Percentiles rank a stretch among this genome's conserved stretches.
phyloP scores from a whole-genome alignment of 2,797 vertebrate genomes.

The Prionace glauca region DNA sequence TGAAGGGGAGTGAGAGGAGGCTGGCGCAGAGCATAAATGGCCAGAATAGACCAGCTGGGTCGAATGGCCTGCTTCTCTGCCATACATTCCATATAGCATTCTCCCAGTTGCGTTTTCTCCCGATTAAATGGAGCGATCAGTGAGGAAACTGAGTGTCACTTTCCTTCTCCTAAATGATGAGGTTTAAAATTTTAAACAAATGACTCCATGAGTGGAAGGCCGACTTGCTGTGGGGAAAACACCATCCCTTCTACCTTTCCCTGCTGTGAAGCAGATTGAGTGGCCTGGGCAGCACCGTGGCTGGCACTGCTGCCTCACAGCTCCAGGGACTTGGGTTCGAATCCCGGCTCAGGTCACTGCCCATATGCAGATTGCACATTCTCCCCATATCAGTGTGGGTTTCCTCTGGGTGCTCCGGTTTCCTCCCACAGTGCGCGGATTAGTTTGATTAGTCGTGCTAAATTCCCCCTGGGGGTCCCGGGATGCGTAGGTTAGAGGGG shows the following conservation, averaged over 20 bases:
- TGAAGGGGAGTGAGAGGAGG: not conserved
- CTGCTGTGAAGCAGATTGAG: not conserved
- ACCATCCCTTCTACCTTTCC: not conserved
- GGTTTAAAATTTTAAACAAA: not conserved
- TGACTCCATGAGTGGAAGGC: not conserved
- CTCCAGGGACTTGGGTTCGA: no score
- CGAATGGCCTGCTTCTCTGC: not conserved
- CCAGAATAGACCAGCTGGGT: not conserved
- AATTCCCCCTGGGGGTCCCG: no score
- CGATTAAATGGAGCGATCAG: accelerated
- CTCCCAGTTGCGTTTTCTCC: not conserved
- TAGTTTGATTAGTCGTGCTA: no score
- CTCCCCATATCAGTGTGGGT: no score
- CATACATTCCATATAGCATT: not conserved
- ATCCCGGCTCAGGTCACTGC: no score
- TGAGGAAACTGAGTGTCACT: not conserved
- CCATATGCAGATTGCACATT: no score
- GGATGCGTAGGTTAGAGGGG: no score
- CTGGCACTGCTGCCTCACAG: no score
- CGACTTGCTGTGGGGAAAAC: not conserved
- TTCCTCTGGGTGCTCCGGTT: no score
- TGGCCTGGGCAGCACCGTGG: no score
- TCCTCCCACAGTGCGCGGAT: no score
- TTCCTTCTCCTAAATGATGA: not conserved
- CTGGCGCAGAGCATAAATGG: not conserved